These are phyloP conservation scores for Serinus canaria DNA, from an alignment of 2,113 vertebrate genomes.

Conservation along the genomic window DNA sequence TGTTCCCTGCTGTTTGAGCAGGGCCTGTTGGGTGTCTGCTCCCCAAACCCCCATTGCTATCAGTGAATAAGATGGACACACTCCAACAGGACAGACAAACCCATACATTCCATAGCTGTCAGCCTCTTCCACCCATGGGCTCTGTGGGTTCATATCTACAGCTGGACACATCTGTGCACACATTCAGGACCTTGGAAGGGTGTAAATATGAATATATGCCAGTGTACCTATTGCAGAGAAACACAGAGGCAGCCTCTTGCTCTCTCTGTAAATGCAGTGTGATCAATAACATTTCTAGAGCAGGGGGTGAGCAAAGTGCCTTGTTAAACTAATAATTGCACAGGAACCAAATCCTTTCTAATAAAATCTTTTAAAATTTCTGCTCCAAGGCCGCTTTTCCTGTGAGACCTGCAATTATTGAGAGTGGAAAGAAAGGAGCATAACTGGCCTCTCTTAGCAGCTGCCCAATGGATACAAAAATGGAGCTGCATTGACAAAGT, in stretches of 20 bases:
- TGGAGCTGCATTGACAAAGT: neutral
- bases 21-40: neutral
- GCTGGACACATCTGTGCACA: neutral
- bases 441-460: neutral
- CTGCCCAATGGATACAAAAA: neutral
- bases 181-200: neutral
- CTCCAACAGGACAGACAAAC: neutral
- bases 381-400: constrained; percentile 16
- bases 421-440: neutral
- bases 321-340: constrained; percentile 55
- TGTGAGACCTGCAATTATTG: constrained; percentile 45
- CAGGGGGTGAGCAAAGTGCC: constrained; percentile 3
- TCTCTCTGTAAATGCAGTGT: neutral
- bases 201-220: neutral
- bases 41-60: neutral
- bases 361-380: constrained; percentile 55
- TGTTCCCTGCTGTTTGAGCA: neutral
- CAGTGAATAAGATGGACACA: neutral
- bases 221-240: neutral
- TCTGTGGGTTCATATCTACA: neutral
- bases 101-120: neutral
- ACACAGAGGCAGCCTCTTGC: neutral
- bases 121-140: neutral
- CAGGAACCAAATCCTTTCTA: constrained; percentile 33
- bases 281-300: constrained; percentile 29